Base-by-base conservation (phyloP, 2,113 vertebrate species). In the Pelobates fuscus region DNA sequence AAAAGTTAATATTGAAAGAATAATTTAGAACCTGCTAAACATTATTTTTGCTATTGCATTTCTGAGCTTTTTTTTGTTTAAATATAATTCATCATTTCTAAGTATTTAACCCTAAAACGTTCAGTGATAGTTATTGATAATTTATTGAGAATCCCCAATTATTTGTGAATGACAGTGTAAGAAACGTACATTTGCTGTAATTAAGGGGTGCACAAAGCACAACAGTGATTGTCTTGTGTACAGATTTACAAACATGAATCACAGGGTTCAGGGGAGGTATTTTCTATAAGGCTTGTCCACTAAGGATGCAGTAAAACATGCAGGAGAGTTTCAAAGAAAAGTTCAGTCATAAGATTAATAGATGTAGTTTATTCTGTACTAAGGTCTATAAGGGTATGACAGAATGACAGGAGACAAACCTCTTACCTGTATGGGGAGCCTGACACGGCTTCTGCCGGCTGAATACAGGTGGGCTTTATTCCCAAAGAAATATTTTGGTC, bases 371-470 rank as follows among this genome's bases (percentile, higher is more conserved):
- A 30, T 41, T 15, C 27, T 29, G 11, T 15, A 15, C 23, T 14
- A n/a, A 30, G 7, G 52, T 30, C 55, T 61, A 15, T 8, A 24
- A 32, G 49, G 54, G 20, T 27, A 32, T 18, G 2, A 54, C 26
- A 46, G 27, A 14, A 10, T 63, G 32, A 44, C 8, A 30, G 20
- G 20, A 55, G 2, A 17, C 62, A 57, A 25, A 21, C 62, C 23
- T 57, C 71, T 74, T 74, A 74, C 71, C 71, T 74, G 52, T 25
- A 26, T 24, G 54, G 61, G 61, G 46, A 65, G 46, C 60, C 49
- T 32, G 29, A 52, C 21, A 74, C 46, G 23, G 49, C 25, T 66
- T 14, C 30, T n/a, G 46, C 29, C 30, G 32, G 49, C 44, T 52
- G 20, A 23, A 52, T 63, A 52, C 58, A 71, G 59, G 59, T 72